Evolutionary conservation across 2,113 vertebrate genomes (phyloP).

Genomic region (Carassius gibelio): DNA sequence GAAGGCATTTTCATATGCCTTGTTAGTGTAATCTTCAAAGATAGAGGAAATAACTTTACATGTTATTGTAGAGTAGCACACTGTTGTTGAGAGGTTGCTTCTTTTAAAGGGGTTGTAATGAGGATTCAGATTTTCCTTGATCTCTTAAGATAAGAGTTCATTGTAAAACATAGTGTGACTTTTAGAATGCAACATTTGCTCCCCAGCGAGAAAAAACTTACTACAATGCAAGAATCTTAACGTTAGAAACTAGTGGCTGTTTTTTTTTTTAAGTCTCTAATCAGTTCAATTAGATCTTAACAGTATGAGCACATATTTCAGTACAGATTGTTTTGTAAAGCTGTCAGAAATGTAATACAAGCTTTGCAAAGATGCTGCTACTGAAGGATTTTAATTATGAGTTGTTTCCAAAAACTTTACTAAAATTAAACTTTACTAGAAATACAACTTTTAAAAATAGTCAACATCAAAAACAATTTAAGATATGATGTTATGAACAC

Average conservation of each 20-base stretch:
- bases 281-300: neutral
- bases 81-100: slow-evolving; percentile 21
- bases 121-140: slow-evolving; percentile 1
- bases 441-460: neutral
- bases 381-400: neutral
- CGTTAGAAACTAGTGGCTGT: neutral
- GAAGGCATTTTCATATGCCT: slow-evolving; percentile 15
- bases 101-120: slow-evolving; percentile 6
- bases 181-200: neutral
- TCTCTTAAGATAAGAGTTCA: neutral
- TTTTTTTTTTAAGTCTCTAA: neutral
- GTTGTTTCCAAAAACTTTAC: neutral
- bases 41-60: slow-evolving; percentile 1
- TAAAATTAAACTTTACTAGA: neutral
- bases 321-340: neutral
- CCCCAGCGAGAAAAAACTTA: neutral
- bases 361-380: neutral
- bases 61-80: neutral
- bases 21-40: slow-evolving; percentile 43
- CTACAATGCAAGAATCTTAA: neutral
- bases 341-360: neutral
- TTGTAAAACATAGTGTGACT: slow-evolving; percentile 12
- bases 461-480: neutral
- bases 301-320: neutral
- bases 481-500: neutral